Evolutionary conservation across 1,140 invertebrate genomes (phyloP).

Genomic region (Nylanderia fulva): DNA sequence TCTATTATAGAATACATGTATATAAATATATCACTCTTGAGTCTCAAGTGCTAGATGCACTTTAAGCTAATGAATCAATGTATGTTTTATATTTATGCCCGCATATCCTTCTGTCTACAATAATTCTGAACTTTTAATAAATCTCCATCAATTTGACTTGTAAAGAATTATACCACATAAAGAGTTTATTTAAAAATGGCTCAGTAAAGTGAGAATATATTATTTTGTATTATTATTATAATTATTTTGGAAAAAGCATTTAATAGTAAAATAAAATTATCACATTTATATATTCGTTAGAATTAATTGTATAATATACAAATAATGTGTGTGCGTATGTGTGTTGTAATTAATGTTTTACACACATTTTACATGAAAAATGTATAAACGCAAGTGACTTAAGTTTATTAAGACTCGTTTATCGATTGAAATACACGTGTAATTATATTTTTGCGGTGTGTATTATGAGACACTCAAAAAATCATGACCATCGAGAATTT

Average conservation of each 20-base stretch:
- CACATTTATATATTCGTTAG: not conserved
- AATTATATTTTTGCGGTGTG: not conserved
- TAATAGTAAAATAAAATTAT: not conserved
- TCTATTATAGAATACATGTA: not conserved
- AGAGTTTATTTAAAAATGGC: not conserved
- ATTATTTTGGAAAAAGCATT: not conserved
- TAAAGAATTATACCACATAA: not conserved
- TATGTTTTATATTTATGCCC: constrained; percentile 2
- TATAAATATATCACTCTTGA: not conserved
- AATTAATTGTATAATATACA: not conserved
- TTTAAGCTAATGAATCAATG: not conserved
- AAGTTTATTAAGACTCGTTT: constrained; percentile 12
- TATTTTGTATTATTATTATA: not conserved
- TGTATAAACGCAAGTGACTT: not conserved
- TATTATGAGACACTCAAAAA: constrained; percentile 22
- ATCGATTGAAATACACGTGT: not conserved
- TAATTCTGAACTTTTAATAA: not conserved
- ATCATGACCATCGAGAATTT: constrained; percentile 32
- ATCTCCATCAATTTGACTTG: not conserved
- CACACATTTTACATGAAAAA: not conserved
- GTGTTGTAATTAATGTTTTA: not conserved
- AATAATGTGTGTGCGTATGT: too few relatives aligned
- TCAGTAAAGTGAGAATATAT: not conserved
- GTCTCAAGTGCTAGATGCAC: not conserved
- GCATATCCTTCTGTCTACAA: constrained; percentile 22